Conservation (phyloP, 2,797 vertebrate genomes). For the Lutjanus argentimaculatus region DNA sequence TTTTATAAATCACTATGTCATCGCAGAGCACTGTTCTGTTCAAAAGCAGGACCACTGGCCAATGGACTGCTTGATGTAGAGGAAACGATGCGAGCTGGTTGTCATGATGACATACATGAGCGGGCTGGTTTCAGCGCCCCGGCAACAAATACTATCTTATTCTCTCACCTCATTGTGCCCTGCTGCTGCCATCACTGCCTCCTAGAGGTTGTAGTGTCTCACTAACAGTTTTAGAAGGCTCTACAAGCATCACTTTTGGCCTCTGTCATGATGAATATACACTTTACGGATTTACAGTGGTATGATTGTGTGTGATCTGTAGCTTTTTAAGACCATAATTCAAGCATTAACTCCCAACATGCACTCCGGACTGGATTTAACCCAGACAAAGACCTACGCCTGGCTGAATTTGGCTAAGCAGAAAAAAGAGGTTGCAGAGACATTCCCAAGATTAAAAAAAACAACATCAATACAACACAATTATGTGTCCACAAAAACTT, state of each 20-base stretch:
- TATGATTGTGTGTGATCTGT: constrained; percentile 46
- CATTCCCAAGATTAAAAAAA: constrained; percentile 28
- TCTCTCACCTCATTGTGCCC: constrained; percentile 56
- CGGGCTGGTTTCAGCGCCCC: constrained; percentile 53
- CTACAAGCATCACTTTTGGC: constrained; percentile 36
- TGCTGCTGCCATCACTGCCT: constrained; percentile 39
- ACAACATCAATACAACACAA: constrained; percentile 28
- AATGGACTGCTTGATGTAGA: constrained; percentile 77
- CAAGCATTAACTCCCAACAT: constrained; percentile 43
- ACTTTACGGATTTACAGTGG: constrained; percentile 33
- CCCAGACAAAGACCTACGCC: constrained; percentile 47
- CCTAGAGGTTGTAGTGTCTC: constrained; percentile 55
- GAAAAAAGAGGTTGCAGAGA: constrained; percentile 28
- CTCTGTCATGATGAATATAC: constrained; percentile 32
- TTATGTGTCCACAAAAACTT: constrained; percentile 15
- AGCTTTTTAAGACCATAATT: constrained; percentile 48
- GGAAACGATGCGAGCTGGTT: constrained; percentile 72
- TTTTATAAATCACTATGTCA: constrained; percentile 86
- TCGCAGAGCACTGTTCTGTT: constrained; percentile 66
- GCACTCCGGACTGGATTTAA: constrained; percentile 65
- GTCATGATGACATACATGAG: constrained; percentile 76
- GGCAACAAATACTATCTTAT: constrained; percentile 62
- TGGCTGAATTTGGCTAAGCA: constrained; percentile 48
- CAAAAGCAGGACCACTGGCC: constrained; percentile 71
- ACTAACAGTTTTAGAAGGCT: constrained; percentile 22